phyloP scores from a whole-genome alignment of 2,113 vertebrate genomes.

The Eolophus roseicapilla region DNA sequence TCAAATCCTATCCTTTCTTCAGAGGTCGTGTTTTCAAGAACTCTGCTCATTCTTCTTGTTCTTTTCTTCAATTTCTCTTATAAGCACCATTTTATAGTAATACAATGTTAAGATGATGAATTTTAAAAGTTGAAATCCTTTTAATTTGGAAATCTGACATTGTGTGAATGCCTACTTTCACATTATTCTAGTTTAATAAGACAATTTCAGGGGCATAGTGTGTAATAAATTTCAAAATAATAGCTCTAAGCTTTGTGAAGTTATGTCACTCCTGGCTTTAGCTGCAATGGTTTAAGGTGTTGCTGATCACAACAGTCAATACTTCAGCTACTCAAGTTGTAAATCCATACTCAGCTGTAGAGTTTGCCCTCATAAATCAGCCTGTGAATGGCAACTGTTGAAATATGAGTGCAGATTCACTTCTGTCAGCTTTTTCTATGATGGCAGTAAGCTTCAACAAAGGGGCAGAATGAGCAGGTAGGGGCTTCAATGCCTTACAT shows the following conservation, averaged over 20 bases:
- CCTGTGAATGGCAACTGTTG: neutral
- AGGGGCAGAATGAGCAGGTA: neutral
- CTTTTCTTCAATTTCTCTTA: conserved; percentile 37
- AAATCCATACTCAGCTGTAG: neutral
- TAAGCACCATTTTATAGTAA: conserved; percentile 8
- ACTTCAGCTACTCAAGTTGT: neutral
- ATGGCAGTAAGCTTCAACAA: neutral
- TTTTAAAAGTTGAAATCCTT: conserved; percentile 20
- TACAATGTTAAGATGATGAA: conserved; percentile 21
- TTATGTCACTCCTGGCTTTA: neutral
- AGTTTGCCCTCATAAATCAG: conserved; percentile 6
- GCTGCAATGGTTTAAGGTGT: neutral
- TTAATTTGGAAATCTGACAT: conserved; percentile 32
- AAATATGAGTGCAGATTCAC: neutral
- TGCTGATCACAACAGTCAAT: neutral
- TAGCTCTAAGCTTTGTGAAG: neutral
- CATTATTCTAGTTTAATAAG: neutral
- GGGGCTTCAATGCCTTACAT: neutral
- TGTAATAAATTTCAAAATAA: conserved; percentile 31
- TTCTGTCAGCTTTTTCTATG: neutral
- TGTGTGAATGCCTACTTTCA: neutral
- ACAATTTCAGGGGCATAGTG: neutral
- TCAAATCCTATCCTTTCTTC: conserved; percentile 24
- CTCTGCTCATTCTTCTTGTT: conserved; percentile 39
- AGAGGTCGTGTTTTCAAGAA: conserved; percentile 48